Conservation (phyloP, 2,888 invertebrate species). For the Drepanosiphum platanoidis region DNA sequence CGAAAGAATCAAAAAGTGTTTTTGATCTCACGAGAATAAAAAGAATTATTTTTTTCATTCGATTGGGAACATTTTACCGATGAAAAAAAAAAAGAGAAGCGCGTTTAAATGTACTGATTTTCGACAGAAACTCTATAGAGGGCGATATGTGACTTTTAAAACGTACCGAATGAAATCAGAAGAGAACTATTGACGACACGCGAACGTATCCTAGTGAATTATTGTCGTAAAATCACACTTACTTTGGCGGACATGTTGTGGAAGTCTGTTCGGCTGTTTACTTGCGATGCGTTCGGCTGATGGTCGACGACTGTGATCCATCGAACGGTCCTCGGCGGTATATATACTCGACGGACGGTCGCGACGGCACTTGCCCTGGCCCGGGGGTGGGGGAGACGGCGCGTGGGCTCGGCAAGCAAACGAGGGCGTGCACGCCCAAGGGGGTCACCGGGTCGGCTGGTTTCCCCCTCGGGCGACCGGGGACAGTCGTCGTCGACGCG, state of each 20-base stretch:
- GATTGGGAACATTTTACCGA: too few relatives aligned
- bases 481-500: not conserved
- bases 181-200: too few relatives aligned
- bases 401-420: too few relatives aligned
- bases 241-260: conserved; percentile 54
- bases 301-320: conserved; percentile 37
- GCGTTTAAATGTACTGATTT: too few relatives aligned
- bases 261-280: not conserved
- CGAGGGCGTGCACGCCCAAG: conserved; percentile 48
- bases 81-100: too few relatives aligned
- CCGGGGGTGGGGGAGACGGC: conserved; percentile 34
- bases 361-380: conserved; percentile 17
- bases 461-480: conserved; percentile 14
- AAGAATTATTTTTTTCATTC: too few relatives aligned
- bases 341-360: conserved; percentile 35
- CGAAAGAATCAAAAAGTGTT: too few relatives aligned
- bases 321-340: conserved; percentile 14
- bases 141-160: too few relatives aligned
- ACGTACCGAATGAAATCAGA: too few relatives aligned
- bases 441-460: conserved; percentile 51
- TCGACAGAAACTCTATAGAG: too few relatives aligned
- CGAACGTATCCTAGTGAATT: too few relatives aligned
- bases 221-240: conserved; percentile 15
- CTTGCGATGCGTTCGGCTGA: not conserved
- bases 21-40: too few relatives aligned